Percentiles rank a stretch among this genome's conserved stretches.
Evolutionary conservation across 1,140 invertebrate species (phyloP).

Genomic region (Heterodera schachtii): DNA sequence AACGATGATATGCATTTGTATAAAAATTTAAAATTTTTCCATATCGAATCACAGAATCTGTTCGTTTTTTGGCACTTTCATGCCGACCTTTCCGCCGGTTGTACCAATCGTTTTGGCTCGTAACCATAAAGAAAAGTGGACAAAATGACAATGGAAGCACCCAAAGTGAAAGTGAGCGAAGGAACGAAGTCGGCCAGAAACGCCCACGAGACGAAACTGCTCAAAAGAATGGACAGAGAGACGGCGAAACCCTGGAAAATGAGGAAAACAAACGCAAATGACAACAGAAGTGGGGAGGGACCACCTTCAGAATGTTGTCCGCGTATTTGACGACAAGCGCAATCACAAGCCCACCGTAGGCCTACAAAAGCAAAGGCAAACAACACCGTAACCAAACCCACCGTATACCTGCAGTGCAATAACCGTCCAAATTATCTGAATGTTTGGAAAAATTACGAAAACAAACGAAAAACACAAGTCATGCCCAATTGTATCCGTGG

Average conservation of each 20-base stretch:
- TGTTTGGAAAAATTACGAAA: neutral
- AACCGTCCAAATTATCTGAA: constrained; percentile 59
- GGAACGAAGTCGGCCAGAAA: constrained; percentile 60
- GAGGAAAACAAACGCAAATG: too few species aligned
- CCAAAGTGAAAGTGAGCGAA: constrained; percentile 51
- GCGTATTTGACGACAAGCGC: constrained; percentile 65
- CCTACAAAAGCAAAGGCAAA: constrained; percentile 40
- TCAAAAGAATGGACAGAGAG: constrained; percentile 63
- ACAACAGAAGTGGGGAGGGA: neutral
- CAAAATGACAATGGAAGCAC: constrained; percentile 57
- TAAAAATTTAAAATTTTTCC: too few species aligned
- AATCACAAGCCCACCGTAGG: constrained; percentile 62
- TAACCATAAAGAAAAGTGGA: constrained; percentile 65
- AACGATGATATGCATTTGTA: neutral
- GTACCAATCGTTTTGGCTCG: constrained; percentile 48
- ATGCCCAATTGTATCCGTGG: constrained; percentile 62
- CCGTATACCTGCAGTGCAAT: constrained; percentile 58
- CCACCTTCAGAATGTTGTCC: constrained; percentile 62
- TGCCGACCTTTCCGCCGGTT: constrained; percentile 10
- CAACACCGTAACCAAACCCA: neutral
- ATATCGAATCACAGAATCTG: too few species aligned
- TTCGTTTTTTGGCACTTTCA: too few species aligned
- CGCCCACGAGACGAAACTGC: constrained; percentile 59
- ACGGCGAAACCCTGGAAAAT: constrained; percentile 56
- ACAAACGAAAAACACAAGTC: neutral